A percentile compares a stretch with the other conserved stretches of the same genome.
phyloP scores from a whole-genome alignment of 2,888 invertebrate species.

The Protodeltote pygarga region DNA sequence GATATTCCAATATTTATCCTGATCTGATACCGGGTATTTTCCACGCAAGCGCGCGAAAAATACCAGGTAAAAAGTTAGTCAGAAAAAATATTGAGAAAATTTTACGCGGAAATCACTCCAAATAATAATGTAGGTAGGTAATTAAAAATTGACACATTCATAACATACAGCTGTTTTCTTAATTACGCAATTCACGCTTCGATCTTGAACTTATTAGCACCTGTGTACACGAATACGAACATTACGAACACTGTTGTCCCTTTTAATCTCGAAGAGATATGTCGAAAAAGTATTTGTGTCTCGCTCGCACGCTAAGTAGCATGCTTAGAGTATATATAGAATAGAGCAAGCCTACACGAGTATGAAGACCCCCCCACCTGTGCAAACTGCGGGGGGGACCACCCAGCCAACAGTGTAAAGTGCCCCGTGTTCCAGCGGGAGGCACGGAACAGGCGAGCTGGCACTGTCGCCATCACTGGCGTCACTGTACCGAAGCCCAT shows the following conservation, averaged over 20 bases:
- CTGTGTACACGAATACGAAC: not conserved
- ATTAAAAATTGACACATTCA: too few species aligned
- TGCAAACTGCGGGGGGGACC: slow-evolving; percentile 27
- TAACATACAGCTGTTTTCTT: too few species aligned
- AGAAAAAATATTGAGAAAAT: too few species aligned
- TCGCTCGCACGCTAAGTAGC: not conserved
- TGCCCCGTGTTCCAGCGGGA: slow-evolving; percentile 27
- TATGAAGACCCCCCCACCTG: slow-evolving; percentile 14
- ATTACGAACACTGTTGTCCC: not conserved
- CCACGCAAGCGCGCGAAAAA: too few species aligned
- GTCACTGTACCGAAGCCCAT: not conserved
- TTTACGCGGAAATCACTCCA: too few species aligned
- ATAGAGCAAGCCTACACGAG: not conserved
- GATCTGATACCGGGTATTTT: too few species aligned
- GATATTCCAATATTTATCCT: too few species aligned
- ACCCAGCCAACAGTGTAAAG: slow-evolving; percentile 19
- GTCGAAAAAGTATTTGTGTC: not conserved
- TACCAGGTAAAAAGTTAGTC: too few species aligned
- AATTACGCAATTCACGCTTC: not conserved
- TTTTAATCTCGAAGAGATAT: not conserved
- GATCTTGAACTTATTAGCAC: not conserved
- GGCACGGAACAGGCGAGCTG: slow-evolving; percentile 15
- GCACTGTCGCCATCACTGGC: slow-evolving; percentile 9
- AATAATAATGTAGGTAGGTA: too few species aligned
- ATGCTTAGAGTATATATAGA: too few species aligned